Evolutionary conservation across 2,888 invertebrate genomes (phyloP).

Genomic region (Machimus atricapillus): DNA sequence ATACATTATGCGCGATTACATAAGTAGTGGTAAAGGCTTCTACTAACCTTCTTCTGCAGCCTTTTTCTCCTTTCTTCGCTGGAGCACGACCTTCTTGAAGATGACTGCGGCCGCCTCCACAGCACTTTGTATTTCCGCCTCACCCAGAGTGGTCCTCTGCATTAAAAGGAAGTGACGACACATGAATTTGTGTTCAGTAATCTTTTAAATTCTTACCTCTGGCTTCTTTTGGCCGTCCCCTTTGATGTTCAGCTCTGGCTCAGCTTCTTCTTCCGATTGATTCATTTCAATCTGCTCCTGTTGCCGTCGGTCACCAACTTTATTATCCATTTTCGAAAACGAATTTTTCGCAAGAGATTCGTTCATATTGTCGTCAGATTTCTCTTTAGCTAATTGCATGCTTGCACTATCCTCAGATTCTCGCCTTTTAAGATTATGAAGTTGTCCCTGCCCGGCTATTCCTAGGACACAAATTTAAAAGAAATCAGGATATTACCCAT

Average conservation of each 20-base stretch:
- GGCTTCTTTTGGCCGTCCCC: background rate
- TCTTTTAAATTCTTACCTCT: background rate
- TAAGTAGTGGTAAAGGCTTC: background rate
- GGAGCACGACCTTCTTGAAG: slow-evolving; percentile 61
- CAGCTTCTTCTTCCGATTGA: background rate
- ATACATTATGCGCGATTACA: too few relatives aligned
- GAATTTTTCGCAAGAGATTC: background rate
- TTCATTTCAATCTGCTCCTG: background rate
- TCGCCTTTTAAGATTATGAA: background rate
- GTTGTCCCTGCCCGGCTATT: background rate
- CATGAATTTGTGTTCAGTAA: background rate
- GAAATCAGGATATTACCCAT: background rate
- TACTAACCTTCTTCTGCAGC: slow-evolving; percentile 61
- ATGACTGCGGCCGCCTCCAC: slow-evolving; percentile 61
- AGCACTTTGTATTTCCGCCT: slow-evolving; percentile 61
- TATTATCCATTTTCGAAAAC: background rate
- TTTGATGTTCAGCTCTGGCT: slow-evolving; percentile 7
- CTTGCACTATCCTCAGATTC: background rate
- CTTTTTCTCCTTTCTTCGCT: slow-evolving; percentile 58
- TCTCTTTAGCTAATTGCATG: slow-evolving; percentile 6
- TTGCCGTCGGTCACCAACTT: background rate
- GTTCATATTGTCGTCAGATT: background rate
- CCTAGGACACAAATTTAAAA: background rate
- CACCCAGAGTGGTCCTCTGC: slow-evolving; percentile 60
- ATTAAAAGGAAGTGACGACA: slow-evolving; percentile 41